Conservation (phyloP, 1,140 invertebrate species). For the Whitmania pigra region DNA sequence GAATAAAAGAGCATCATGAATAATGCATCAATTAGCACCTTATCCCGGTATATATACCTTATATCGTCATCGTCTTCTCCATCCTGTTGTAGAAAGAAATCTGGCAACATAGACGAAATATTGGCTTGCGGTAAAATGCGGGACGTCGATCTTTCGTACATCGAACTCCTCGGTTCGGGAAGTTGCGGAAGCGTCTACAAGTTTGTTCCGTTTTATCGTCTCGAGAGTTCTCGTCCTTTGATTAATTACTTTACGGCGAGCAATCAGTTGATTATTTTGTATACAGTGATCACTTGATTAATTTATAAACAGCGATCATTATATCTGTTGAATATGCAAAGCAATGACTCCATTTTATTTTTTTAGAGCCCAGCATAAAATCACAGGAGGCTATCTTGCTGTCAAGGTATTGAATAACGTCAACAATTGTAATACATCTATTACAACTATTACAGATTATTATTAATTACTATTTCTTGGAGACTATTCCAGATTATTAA, state of each 20-base stretch:
- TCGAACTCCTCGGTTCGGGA: conserved; percentile 35
- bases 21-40: not conserved
- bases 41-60: no score
- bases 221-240: no score
- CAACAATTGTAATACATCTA: not conserved
- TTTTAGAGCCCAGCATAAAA: conserved; percentile 7
- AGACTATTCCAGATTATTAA: no score
- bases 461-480: no score
- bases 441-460: no score
- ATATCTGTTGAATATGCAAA: not conserved
- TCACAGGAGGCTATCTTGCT: not conserved
- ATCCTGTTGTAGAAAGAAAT: conserved; percentile 12
- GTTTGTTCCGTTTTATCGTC: conserved; percentile 23
- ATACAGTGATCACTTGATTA: no score
- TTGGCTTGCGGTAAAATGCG: conserved; percentile 30
- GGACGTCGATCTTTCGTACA: conserved; percentile 32
- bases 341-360: no score
- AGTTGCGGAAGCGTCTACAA: conserved; percentile 40
- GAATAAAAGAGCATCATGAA: not conserved
- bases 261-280: not conserved
- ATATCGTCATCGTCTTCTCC: not conserved
- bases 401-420: conserved; percentile 10
- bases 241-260: not conserved
- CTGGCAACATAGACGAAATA: conserved; percentile 30
- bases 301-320: not conserved